phyloP scores from a whole-genome alignment of 2,113 vertebrate species.

The Maylandia zebra region DNA sequence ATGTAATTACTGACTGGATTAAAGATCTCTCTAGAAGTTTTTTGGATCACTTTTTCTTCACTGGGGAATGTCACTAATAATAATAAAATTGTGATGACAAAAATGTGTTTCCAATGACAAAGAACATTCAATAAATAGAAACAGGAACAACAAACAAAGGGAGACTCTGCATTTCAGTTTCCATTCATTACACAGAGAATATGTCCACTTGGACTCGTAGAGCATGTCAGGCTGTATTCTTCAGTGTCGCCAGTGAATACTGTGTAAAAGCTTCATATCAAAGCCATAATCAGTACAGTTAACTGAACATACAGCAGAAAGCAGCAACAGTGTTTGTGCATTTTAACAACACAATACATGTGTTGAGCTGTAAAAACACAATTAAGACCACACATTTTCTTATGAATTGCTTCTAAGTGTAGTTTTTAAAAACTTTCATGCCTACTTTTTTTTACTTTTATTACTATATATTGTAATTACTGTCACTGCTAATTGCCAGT shows the following conservation, averaged over 20 bases:
- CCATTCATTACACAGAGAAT: neutral
- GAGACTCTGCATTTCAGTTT: neutral
- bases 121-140: slow-evolving; percentile 18
- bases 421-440: neutral
- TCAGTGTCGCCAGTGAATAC: neutral
- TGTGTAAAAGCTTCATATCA: neutral
- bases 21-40: slow-evolving; percentile 14
- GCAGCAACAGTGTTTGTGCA: neutral
- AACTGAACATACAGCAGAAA: neutral
- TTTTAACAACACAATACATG: neutral
- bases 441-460: neutral
- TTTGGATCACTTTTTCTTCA: neutral
- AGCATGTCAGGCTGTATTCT: neutral
- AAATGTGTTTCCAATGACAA: neutral
- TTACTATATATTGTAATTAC: neutral
- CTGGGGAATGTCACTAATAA: neutral
- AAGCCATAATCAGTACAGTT: neutral
- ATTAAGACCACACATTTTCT: slow-evolving; percentile 1
- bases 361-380: neutral
- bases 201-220: neutral
- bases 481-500: neutral
- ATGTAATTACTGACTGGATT: slow-evolving; percentile 27
- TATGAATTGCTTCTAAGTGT: neutral
- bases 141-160: neutral
- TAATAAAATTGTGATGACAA: neutral